A percentile compares a stretch with the other conserved stretches of the same genome.
phyloP scores from a whole-genome alignment of 1,140 invertebrate species.

The Armadillidium nasatum region DNA sequence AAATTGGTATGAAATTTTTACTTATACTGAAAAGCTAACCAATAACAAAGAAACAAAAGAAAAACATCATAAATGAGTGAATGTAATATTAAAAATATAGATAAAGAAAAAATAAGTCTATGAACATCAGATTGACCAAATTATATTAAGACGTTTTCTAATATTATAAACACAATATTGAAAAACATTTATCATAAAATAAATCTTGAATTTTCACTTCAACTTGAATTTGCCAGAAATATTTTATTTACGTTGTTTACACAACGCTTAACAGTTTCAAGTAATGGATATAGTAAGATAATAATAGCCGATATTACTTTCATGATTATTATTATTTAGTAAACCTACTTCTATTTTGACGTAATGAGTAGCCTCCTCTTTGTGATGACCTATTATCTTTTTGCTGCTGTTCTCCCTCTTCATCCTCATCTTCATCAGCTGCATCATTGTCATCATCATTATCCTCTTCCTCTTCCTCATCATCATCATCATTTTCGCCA shows the following conservation, averaged over 20 bases:
- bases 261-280: too few species aligned
- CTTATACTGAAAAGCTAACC: too few species aligned
- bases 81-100: too few species aligned
- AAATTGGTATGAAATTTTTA: too few species aligned
- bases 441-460: not conserved
- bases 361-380: not conserved
- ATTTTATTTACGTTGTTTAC: too few species aligned
- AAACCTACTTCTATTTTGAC: slow-evolving; percentile 4
- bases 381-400: not conserved
- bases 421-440: not conserved
- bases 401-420: not conserved
- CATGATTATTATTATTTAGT: not conserved
- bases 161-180: not conserved
- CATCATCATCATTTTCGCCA: not conserved
- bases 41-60: too few species aligned
- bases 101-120: too few species aligned
- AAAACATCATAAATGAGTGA: too few species aligned
- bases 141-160: too few species aligned
- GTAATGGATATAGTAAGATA: not conserved
- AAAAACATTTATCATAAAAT: not conserved
- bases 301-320: not conserved
- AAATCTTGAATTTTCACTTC: not conserved
- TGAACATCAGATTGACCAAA: too few species aligned
- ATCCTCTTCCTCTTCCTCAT: not conserved
- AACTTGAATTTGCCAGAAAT: too few species aligned